A percentile compares a stretch with the other conserved stretches of the same genome.
Conservation (phyloP, 2,113 vertebrate genomes). For the Promerops cafer region DNA sequence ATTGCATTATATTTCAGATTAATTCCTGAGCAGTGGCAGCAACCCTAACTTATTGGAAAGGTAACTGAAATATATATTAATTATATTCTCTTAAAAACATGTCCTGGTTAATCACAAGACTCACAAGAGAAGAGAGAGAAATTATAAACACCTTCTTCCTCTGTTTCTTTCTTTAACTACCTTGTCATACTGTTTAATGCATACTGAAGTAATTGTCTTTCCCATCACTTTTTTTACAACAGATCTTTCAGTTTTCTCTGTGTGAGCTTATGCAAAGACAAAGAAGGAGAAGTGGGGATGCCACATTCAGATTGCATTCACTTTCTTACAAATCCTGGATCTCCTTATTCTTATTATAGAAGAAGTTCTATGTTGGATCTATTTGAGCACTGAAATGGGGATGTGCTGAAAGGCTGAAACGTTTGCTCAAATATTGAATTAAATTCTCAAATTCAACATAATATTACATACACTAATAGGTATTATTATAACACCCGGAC, state of each 20-base stretch:
- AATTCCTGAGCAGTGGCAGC: neutral
- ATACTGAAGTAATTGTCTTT: neutral
- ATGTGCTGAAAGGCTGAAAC: neutral
- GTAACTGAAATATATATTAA: neutral
- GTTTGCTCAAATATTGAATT: neutral
- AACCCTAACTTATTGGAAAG: neutral
- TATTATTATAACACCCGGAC: neutral
- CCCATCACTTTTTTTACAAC: neutral
- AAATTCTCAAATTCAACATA: neutral
- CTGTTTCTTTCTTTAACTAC: neutral
- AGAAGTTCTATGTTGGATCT: neutral
- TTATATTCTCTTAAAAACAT: neutral
- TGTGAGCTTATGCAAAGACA: neutral
- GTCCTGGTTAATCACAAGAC: neutral
- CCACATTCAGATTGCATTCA: neutral
- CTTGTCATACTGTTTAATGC: neutral
- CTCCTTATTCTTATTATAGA: neutral
- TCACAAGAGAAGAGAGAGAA: neutral
- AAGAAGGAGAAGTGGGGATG: neutral
- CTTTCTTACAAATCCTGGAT: neutral
- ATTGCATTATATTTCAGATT: neutral
- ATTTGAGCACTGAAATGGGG: neutral
- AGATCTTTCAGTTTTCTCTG: neutral
- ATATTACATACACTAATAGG: neutral
- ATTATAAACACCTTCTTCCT: neutral